phyloP scores from a whole-genome alignment of 2,888 invertebrate genomes.

The Podotricha telesiphe region DNA sequence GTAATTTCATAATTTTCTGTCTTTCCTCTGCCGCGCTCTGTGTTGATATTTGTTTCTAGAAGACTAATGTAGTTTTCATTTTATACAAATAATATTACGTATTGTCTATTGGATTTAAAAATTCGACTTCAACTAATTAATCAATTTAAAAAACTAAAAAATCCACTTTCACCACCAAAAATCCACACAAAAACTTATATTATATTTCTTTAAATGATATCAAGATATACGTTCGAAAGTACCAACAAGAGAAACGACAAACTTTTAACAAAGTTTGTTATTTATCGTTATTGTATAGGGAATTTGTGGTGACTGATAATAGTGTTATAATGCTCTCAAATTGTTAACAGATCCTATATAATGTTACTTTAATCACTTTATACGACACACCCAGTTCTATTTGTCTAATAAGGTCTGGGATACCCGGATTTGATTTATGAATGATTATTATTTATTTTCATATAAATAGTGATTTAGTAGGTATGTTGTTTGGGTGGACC shows the following conservation, averaged over 20 bases:
- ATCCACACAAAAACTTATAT: no score
- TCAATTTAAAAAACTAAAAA: no score
- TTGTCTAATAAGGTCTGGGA: constrained; percentile 65
- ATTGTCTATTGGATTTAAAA: no score
- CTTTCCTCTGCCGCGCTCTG: no score
- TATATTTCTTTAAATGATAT: neutral
- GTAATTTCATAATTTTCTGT: no score
- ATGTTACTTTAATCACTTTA: constrained; percentile 81
- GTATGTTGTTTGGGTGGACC: neutral
- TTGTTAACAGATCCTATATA: constrained; percentile 63
- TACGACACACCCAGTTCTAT: constrained; percentile 69
- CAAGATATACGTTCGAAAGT: neutral
- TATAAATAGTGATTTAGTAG: constrained; percentile 1
- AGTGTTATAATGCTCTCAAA: constrained; percentile 72
- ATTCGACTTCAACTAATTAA: no score
- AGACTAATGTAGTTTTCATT: no score
- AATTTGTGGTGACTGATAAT: constrained; percentile 66
- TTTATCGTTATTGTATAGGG: constrained; percentile 47
- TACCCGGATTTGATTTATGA: constrained; percentile 70
- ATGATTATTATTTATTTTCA: no score
- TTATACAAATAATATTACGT: no score
- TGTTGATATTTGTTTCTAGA: no score
- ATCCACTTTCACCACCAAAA: no score
- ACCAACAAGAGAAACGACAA: neutral
- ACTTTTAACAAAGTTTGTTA: constrained; percentile 24